Base-by-base conservation (phyloP, 2,797 vertebrate species). In the Clarias fuscus region DNA sequence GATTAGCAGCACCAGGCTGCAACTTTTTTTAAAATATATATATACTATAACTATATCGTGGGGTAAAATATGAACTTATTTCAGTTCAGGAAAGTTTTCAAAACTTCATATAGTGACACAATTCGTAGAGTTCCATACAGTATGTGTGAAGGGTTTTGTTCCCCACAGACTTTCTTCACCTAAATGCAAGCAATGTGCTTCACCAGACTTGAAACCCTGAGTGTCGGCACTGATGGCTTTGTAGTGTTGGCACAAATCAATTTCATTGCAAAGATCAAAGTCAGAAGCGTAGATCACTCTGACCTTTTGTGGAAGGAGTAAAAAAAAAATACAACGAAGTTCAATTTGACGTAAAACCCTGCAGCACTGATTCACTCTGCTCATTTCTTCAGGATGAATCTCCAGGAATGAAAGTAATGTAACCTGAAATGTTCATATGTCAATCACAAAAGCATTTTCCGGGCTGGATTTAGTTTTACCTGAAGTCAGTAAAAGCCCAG, bases 251-350 rank as follows among this genome's bases (percentile, higher is more conserved):
- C 98, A 99, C 87, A 99, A 95, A 94, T 96, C 97, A 86, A 99
- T 97, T 91, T 99, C 98, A 93, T 97, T 97, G 95, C 98, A 98
- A 93, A 99, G 96, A 94, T 99, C 98, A 89, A 99, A 99, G 93
- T 95, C 95, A 89, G 97, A 96, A 93, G 99, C 97, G 10, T 98
- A 97, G 95, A 99, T 92, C 91, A 98, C 96, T 88, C 95, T 98
- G 94, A 78, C 98, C 98, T 98, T 99, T 97, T 96, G 94, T 92
- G 94, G 94, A 96, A 92, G 95, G 96, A 93, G 89, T 90, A 93
- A 91, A 90, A 92, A 86, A 15, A 76, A 76, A 73, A 62, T 20
- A 68, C 70, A 27, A 43, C 40, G 82, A 59, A 17, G 4, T 40
- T 80, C 20, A 40, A 43, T 64, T 40, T 80, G 77, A 64, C 62